Percentiles rank a stretch among this genome's conserved stretches.
These are phyloP conservation scores for Lagria hirta DNA, from an alignment of 2,888 invertebrate genomes.

Conservation along the genomic window DNA sequence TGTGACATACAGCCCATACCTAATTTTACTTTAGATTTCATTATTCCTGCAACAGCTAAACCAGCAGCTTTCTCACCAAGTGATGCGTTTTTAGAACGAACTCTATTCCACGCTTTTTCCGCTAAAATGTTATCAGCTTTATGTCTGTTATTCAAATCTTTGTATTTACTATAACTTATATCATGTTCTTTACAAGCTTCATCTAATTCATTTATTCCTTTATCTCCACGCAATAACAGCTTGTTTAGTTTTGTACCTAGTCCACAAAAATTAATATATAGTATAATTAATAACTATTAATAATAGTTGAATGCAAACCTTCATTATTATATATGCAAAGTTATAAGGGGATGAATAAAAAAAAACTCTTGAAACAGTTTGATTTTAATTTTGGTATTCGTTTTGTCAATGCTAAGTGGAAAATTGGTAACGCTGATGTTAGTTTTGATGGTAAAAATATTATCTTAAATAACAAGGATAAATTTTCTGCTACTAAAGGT, in stretches of 20 bases:
- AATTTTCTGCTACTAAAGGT: no score
- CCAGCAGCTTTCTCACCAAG: conserved; percentile 36
- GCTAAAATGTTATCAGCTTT: conserved; percentile 44
- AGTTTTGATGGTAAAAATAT: no score
- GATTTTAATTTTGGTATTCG: no score
- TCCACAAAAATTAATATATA: conserved; percentile 35
- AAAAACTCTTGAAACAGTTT: no score
- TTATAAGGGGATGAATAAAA: no score
- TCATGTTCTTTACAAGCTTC: conserved; percentile 43
- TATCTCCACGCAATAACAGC: conserved; percentile 43
- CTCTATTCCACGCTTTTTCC: conserved; percentile 40
- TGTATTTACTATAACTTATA: conserved; percentile 38
- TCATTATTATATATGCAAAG: no score
- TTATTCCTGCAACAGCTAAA: conserved; percentile 7
- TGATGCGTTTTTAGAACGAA: conserved; percentile 36
- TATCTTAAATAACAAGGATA: no score
- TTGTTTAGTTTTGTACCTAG: conserved; percentile 37
- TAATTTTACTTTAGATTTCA: conserved; percentile 23
- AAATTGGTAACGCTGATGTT: no score
- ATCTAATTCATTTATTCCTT: conserved; percentile 43
- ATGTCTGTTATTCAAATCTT: conserved; percentile 36
- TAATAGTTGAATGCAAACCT: no score
- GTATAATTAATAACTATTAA: no score
- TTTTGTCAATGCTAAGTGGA: no score
- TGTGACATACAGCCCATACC: conserved; percentile 23